Percentiles rank a stretch among this genome's conserved stretches.
Conservation (phyloP, 2,888 invertebrate species). For the Sympetrum striolatum region DNA sequence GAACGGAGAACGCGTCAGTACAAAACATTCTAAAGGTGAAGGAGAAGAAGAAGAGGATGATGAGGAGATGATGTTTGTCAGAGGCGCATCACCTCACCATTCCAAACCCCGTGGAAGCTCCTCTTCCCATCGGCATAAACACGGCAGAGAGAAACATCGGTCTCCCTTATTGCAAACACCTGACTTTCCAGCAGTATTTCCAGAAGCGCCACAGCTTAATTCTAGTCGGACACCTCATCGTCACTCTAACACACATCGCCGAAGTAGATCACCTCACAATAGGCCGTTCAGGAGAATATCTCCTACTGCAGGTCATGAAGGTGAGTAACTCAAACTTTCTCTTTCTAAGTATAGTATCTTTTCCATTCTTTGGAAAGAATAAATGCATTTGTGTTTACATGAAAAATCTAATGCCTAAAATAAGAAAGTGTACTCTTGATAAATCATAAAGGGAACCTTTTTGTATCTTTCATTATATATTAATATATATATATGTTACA, state of each 20-base stretch:
- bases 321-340: background rate
- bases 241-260: background rate
- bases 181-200: background rate
- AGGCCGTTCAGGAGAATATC: background rate
- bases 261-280: slow-evolving; percentile 9
- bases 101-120: background rate
- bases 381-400: too few species aligned
- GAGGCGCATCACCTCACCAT: slow-evolving; percentile 74
- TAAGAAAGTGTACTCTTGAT: too few species aligned
- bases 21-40: background rate
- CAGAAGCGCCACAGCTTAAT: background rate
- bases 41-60: slow-evolving; percentile 71
- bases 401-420: too few species aligned
- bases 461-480: too few species aligned
- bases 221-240: background rate
- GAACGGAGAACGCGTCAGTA: background rate
- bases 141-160: background rate
- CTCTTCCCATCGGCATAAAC: background rate
- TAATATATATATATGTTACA: too few species aligned
- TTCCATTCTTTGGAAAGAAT: too few species aligned
- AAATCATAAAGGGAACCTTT: too few species aligned
- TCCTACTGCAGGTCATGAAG: slow-evolving; percentile 17
- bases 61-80: slow-evolving; percentile 79
- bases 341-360: too few species aligned
- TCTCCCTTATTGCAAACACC: slow-evolving; percentile 9